These are phyloP conservation scores for Yponomeuta evonymella DNA, from an alignment of 2,888 invertebrate genomes.

Conservation along the genomic window DNA sequence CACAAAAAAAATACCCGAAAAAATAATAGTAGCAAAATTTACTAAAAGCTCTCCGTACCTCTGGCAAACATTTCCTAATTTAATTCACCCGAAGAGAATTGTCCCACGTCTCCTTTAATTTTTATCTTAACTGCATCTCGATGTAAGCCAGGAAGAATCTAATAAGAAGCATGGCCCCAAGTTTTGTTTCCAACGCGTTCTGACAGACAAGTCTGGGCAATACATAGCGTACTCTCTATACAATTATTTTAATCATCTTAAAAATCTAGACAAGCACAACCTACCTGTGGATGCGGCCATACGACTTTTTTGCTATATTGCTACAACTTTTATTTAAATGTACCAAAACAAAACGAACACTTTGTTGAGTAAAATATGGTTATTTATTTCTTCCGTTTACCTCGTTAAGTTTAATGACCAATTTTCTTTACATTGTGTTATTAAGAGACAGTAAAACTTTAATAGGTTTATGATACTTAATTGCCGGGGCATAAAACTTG, in stretches of 20 bases:
- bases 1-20: not conserved
- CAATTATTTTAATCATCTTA: slow-evolving; percentile 75
- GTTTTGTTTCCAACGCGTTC: slow-evolving; percentile 48
- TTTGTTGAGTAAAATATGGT: not conserved
- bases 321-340: not conserved
- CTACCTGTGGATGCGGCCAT: slow-evolving; percentile 37
- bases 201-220: slow-evolving; percentile 47
- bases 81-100: not conserved
- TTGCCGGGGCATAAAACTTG: not conserved
- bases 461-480: slow-evolving; percentile 7
- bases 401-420: slow-evolving; percentile 11
- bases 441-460: not conserved
- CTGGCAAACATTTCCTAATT: not conserved
- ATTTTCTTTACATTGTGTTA: slow-evolving; percentile 6
- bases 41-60: not conserved
- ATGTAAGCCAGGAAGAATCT: slow-evolving; percentile 36
- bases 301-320: not conserved
- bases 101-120: slow-evolving; percentile 17
- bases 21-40: not conserved
- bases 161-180: slow-evolving; percentile 41
- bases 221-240: slow-evolving; percentile 50
- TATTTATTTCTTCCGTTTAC: not conserved
- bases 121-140: slow-evolving; percentile 35
- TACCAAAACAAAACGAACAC: not conserved
- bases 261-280: slow-evolving; percentile 46